A percentile compares a stretch with the other conserved stretches of the same genome.
These are phyloP conservation scores for Chromobotia macracanthus DNA, from an alignment of 2,797 vertebrate species.

Conservation along the genomic window DNA sequence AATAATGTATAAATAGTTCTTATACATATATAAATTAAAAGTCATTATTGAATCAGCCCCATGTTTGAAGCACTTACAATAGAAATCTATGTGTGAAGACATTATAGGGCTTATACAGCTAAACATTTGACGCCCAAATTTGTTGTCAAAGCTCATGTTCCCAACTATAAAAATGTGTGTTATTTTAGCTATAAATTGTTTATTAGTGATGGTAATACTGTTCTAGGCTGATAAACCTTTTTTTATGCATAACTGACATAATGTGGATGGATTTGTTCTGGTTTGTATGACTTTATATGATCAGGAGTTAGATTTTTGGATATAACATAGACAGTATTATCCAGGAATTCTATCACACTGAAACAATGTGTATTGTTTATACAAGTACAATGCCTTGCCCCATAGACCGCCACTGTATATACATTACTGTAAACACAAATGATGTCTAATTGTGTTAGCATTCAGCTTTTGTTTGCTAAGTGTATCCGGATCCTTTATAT, in stretches of 20 bases:
- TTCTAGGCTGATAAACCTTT: neutral
- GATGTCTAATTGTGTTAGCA: neutral
- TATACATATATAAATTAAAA: too few species aligned
- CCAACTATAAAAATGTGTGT: neutral
- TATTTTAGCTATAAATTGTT: neutral
- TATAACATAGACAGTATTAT: neutral
- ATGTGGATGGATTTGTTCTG: neutral
- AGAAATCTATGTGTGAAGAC: too few species aligned
- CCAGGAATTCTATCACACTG: neutral
- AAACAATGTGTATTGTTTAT: neutral
- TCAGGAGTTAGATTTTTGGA: neutral
- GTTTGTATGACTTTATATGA: neutral
- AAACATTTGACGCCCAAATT: too few species aligned
- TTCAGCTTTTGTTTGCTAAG: neutral
- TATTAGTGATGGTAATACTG: neutral
- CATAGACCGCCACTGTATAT: neutral
- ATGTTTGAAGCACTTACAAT: too few species aligned
- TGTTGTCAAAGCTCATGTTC: neutral
- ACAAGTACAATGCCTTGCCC: neutral
- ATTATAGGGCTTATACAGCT: too few species aligned
- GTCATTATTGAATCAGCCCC: too few species aligned
- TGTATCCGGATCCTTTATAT: conserved; percentile 4
- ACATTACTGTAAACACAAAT: conserved; percentile 7
- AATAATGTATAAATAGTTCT: too few species aligned
- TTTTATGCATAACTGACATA: neutral